Base-by-base conservation (phyloP, 1,140 invertebrate species). In the Centruroides sculpturatus region DNA sequence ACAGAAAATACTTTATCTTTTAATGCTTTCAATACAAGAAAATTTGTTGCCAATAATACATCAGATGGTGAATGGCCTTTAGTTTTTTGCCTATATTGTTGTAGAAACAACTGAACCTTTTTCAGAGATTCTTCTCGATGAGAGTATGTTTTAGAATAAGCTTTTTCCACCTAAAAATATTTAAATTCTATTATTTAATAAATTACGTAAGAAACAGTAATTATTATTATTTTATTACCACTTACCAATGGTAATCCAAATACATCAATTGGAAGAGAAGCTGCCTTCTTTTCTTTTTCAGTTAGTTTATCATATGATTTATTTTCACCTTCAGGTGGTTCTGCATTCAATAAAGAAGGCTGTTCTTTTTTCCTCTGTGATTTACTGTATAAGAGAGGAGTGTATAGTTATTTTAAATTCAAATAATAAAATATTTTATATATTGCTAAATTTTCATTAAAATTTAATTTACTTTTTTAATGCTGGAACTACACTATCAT, bases 71-170 rank as follows among this genome's bases (percentile, higher is more conserved):
- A 78, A 65, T 81, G 76, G 64, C 78, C 77, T 23, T 75, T 65
- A 60, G 66, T 57, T 48, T 61, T 63, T n/a, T 59, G 57, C 13
- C 61, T 64, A 51, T 66, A 66, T 49, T 64, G 61, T 52, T 59
- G 54, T 23, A 57, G 51, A 54, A 51, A 61, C 11, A 9, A 83
- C 51, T 86, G 82, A 5, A 94, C 74, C 12, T 82, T 77, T 63
- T 85, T 78, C 13, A 96, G 69, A 0, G 90, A 89, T 68, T 94
- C 90, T 70, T 95, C 91, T 69, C 92, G 89, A 70, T 92, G 89
- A 12, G 88, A 82, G 75, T 87, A 95, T 67, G 89, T 90, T 71
- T 93, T 92, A 2, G 89, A 92, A 71, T 92, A 94, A 72, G 92
- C 89, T 73, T 92, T 91, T 71, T 93, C 88, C 4, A 93, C 87